Percentiles rank a stretch among this genome's conserved stretches.
phyloP scores from a whole-genome alignment of 2,113 vertebrate genomes.

The Amia ocellicauda region DNA sequence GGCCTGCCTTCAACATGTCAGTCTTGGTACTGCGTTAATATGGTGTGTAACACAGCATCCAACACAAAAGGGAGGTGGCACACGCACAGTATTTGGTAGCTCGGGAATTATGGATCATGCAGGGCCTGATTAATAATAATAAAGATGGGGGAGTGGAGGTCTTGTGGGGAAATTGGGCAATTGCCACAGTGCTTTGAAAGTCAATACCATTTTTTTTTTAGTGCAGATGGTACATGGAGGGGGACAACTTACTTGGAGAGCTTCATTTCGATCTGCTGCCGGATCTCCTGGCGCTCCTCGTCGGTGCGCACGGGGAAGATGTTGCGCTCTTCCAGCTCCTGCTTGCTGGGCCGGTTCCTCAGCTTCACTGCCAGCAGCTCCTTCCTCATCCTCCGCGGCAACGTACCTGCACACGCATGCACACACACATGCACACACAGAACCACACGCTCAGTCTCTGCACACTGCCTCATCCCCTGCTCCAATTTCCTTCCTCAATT shows the following conservation, averaged over 20 bases:
- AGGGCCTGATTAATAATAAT: too few relatives aligned
- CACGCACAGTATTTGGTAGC: too few relatives aligned
- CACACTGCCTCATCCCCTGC: neutral
- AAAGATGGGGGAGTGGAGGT: too few relatives aligned
- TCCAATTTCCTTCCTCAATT: too few relatives aligned
- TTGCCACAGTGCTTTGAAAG: too few relatives aligned
- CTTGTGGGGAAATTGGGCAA: too few relatives aligned
- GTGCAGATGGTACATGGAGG: neutral
- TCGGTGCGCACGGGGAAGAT: conserved; percentile 92
- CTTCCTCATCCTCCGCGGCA: conserved; percentile 89
- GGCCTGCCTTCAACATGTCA: too few relatives aligned
- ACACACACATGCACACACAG: conserved; percentile 15
- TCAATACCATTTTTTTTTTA: too few relatives aligned
- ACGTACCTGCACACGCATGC: conserved; percentile 70
- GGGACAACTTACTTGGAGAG: conserved; percentile 85
- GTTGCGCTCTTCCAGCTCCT: conserved; percentile 93
- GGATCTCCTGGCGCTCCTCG: conserved; percentile 89
- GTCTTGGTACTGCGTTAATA: too few relatives aligned
- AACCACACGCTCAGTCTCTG: conserved; percentile 1
- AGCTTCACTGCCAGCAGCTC: conserved; percentile 91
- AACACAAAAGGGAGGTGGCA: too few relatives aligned
- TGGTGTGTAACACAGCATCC: too few relatives aligned
- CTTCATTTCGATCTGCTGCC: conserved; percentile 95
- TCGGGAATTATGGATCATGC: too few relatives aligned
- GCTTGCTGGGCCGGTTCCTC: conserved; percentile 88